Evolutionary conservation across 2,888 invertebrate genomes (phyloP).

Genomic region (Euproctis similis): DNA sequence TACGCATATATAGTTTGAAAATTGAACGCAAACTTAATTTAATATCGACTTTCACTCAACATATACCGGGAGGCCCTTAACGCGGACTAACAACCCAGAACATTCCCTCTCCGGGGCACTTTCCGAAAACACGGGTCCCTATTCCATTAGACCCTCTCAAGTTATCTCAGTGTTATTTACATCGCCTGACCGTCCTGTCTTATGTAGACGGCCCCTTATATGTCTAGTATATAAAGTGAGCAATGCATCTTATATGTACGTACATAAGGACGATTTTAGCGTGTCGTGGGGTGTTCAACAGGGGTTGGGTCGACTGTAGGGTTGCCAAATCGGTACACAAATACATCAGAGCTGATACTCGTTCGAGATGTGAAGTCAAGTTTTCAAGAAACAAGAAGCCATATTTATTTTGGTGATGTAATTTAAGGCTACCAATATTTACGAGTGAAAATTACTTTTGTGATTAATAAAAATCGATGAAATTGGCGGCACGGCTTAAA

Average conservation of each 20-base stretch:
- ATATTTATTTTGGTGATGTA: too few relatives aligned
- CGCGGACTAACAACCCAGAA: slow-evolving; percentile 56
- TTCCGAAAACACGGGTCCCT: slow-evolving; percentile 71
- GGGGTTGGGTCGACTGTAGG: slow-evolving; percentile 19
- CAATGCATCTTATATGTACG: slow-evolving; percentile 44
- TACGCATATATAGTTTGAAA: slow-evolving; percentile 31
- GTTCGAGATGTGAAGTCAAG: too few relatives aligned
- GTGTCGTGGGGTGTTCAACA: slow-evolving; percentile 25
- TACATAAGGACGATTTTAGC: slow-evolving; percentile 45
- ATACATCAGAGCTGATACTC: too few relatives aligned
- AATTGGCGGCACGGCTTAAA: too few relatives aligned
- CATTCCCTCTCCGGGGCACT: slow-evolving; percentile 66
- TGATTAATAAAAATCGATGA: too few relatives aligned
- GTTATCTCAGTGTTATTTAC: slow-evolving; percentile 74
- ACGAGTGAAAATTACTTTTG: too few relatives aligned
- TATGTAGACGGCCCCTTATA: slow-evolving; percentile 67
- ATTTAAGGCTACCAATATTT: too few relatives aligned
- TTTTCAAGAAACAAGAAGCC: too few relatives aligned
- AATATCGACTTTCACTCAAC: slow-evolving; percentile 68
- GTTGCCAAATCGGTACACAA: too few relatives aligned
- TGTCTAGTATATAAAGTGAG: slow-evolving; percentile 61
- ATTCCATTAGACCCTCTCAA: slow-evolving; percentile 73
- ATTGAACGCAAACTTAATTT: slow-evolving; percentile 50
- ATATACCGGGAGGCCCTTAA: slow-evolving; percentile 42
- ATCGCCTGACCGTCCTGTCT: slow-evolving; percentile 73